Conservation (phyloP, 1,140 invertebrate genomes). For the Diabrotica virgifera region DNA sequence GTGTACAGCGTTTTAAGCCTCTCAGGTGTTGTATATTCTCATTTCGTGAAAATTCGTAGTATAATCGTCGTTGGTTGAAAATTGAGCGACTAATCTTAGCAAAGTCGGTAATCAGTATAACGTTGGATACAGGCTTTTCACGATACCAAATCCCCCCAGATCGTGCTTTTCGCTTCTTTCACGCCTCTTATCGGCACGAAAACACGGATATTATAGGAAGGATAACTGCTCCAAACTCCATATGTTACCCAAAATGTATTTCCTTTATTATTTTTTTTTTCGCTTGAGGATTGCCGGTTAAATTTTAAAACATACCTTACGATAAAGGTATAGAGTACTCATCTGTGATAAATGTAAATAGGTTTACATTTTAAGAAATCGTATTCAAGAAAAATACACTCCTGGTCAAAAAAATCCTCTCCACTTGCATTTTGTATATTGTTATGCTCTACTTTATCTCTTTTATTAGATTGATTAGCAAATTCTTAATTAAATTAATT, state of each 20-base stretch:
- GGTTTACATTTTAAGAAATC: too few relatives aligned
- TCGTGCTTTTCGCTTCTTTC: constrained; percentile 13
- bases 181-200: constrained; percentile 16
- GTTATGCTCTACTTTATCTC: too few relatives aligned
- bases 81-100: constrained; percentile 16
- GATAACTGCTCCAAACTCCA: constrained; percentile 9
- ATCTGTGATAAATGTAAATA: too few relatives aligned
- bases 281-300: background rate
- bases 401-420: too few relatives aligned
- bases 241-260: constrained; percentile 9
- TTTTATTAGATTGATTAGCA: too few relatives aligned
- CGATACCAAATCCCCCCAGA: constrained; percentile 8
- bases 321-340: too few relatives aligned
- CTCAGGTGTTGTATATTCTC: too few relatives aligned
- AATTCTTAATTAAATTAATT: too few relatives aligned
- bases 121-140: background rate
- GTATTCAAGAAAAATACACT: too few relatives aligned
- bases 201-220: constrained; percentile 16
- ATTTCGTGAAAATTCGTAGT: background rate
- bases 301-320: background rate
- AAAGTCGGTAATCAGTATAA: constrained; percentile 12
- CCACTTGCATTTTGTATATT: too few relatives aligned
- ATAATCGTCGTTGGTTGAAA: background rate
- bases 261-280: constrained; percentile 5
- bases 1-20: too few relatives aligned